phyloP scores from a whole-genome alignment of 2,113 vertebrate species.

The Pampusana beccarii region DNA sequence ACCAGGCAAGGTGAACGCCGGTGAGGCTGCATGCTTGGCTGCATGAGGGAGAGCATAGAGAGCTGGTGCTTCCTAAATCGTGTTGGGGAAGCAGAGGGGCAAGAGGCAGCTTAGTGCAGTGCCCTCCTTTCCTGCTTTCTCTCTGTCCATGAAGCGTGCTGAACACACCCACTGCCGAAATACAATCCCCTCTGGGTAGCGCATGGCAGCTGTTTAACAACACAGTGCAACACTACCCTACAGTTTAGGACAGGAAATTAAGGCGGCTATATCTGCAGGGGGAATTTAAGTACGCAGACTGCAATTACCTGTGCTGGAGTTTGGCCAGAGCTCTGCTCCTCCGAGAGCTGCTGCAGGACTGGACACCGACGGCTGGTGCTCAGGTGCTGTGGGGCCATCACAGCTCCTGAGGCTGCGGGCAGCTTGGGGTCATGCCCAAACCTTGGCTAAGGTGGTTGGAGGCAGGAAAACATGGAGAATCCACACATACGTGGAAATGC shows the following conservation, averaged over 20 bases:
- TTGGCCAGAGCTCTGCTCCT: neutral
- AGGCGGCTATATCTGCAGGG: constrained; percentile 44
- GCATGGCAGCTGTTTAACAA: constrained; percentile 25
- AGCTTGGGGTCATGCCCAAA: neutral
- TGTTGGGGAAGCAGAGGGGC: neutral
- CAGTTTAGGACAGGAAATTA: constrained; percentile 59
- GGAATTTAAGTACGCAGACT: neutral
- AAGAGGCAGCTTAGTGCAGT: neutral
- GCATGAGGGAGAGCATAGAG: fast-evolving
- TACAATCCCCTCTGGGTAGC: neutral
- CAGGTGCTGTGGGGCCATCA: neutral
- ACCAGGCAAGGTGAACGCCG: neutral
- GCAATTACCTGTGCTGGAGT: constrained; percentile 18
- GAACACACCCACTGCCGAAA: neutral
- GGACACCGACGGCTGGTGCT: fast-evolving
- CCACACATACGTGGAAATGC: neutral
- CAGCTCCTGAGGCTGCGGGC: neutral
- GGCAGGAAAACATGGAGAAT: neutral
- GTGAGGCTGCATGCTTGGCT: too few relatives aligned
- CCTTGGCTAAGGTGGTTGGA: neutral
- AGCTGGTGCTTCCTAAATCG: fast-evolving
- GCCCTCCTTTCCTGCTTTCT: neutral
- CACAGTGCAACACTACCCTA: neutral
- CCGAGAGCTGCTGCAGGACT: fast-evolving
- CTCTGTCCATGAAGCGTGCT: neutral